Evolutionary conservation across 1,140 invertebrate species (phyloP).

Genomic region (Aphelinus certus): DNA sequence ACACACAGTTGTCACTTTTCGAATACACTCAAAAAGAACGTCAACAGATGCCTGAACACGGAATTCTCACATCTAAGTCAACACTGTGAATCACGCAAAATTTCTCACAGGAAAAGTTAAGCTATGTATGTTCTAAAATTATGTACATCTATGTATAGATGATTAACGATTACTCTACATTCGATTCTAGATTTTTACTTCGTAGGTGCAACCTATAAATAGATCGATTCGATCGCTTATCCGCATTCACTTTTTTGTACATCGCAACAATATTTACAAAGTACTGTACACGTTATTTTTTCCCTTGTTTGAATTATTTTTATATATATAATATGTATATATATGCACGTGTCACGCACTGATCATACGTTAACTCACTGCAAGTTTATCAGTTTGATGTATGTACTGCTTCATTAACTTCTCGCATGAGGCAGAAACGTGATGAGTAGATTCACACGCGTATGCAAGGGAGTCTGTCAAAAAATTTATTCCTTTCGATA

Average conservation of each 20-base stretch:
- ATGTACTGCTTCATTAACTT: constrained; percentile 44
- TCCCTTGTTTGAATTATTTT: constrained; percentile 5
- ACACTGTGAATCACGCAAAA: constrained; percentile 22
- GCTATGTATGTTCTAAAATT: constrained; percentile 53
- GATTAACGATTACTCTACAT: constrained; percentile 54
- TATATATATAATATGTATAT: constrained; percentile 28
- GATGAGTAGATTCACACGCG: not conserved
- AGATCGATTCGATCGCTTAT: constrained; percentile 32
- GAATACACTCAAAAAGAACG: too few relatives aligned
- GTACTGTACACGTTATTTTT: constrained; percentile 55
- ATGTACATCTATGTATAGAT: constrained; percentile 61
- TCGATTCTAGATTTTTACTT: constrained; percentile 44
- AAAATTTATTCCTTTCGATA: constrained; percentile 19
- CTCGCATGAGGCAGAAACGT: constrained; percentile 42
- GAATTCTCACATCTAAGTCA: not conserved
- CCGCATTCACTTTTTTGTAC: constrained; percentile 53
- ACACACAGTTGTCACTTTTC: too few relatives aligned
- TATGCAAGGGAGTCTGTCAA: not conserved
- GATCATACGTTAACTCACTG: constrained; percentile 44
- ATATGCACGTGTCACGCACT: constrained; percentile 4
- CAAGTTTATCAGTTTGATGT: constrained; percentile 48
- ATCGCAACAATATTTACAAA: constrained; percentile 62
- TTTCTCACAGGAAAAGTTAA: constrained; percentile 46
- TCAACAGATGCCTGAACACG: too few relatives aligned
- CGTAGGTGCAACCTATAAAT: constrained; percentile 46